Percentiles rank a stretch among this genome's conserved stretches.
phyloP scores from a whole-genome alignment of 2,888 invertebrate species.

The Auanema freiburgensis region DNA sequence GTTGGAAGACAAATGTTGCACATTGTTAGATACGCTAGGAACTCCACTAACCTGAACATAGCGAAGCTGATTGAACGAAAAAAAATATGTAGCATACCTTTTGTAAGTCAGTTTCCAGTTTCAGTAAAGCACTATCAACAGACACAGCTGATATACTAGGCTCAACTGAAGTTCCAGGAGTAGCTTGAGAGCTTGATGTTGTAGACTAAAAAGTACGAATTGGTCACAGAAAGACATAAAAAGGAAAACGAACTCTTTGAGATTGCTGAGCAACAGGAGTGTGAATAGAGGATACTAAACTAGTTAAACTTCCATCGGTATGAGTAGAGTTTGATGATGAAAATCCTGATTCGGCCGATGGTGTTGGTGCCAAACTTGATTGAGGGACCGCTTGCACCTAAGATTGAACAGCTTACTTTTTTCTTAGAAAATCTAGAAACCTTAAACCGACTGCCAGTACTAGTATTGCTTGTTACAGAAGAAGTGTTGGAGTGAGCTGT shows the following conservation, averaged over 20 bases:
- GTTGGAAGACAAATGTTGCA: no score
- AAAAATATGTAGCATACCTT: conserved; percentile 24
- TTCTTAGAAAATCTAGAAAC: conserved; percentile 10
- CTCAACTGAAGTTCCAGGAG: no score
- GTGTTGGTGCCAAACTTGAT: conserved; percentile 3
- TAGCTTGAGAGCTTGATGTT: conserved; percentile 6
- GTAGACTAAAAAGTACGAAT: conserved; percentile 2
- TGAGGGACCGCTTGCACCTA: conserved; percentile 34
- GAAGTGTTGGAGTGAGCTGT: conserved; percentile 44
- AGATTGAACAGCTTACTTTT: not conserved
- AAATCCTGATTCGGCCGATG: conserved; percentile 36
- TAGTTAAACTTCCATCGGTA: conserved; percentile 19
- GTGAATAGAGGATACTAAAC: conserved; percentile 12
- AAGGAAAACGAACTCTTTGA: no score
- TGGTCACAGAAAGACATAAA: not conserved
- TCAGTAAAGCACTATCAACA: conserved; percentile 16
- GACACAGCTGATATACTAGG: no score
- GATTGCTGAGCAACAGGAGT: conserved; percentile 8
- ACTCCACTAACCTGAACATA: not conserved
- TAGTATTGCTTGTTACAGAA: conserved; percentile 32
- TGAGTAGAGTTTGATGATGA: conserved; percentile 38
- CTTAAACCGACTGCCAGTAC: conserved; percentile 35
- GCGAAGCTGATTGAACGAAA: not conserved
- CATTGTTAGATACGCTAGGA: no score
- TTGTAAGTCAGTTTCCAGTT: conserved; percentile 42